phyloP scores from a whole-genome alignment of 64 coral and sea anemone genomes.

The Porites australiensis region DNA sequence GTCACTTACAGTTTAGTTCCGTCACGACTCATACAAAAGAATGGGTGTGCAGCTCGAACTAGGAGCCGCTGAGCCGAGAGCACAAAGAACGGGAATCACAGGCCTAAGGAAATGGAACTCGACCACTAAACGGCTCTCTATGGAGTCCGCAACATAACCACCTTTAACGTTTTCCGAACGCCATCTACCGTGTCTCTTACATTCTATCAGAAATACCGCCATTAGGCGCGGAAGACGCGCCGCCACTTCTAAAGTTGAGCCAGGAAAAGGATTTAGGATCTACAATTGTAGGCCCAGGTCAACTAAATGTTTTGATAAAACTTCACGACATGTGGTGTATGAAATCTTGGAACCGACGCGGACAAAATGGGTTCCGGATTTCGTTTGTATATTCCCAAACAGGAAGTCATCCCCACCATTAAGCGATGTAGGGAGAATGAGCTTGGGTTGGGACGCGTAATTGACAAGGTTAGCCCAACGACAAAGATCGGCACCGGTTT shows the following conservation, averaged over 20 bases:
- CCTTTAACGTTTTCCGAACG: conserved; percentile 24
- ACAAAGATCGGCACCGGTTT: conserved; percentile 39
- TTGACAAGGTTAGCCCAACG: conserved; percentile 19
- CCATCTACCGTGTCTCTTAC: conserved; percentile 34
- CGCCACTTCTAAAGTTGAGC: conserved; percentile 56
- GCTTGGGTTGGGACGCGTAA: conserved; percentile 27
- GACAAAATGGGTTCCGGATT: neutral
- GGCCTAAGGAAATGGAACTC: conserved; percentile 36
- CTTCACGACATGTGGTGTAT: neutral
- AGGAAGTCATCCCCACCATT: conserved; percentile 10
- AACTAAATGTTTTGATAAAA: neutral
- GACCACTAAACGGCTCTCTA: conserved; percentile 40
- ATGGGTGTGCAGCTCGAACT: conserved; percentile 6
- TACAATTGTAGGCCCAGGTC: neutral
- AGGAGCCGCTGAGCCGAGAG: conserved; percentile 10
- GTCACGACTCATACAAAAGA: neutral
- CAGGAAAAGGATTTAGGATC: conserved; percentile 18
- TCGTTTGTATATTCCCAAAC: neutral
- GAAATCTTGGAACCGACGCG: neutral
- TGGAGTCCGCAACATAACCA: conserved; percentile 41
- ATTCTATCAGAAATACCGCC: conserved; percentile 50
- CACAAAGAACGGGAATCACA: conserved; percentile 47
- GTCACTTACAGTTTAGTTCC: neutral
- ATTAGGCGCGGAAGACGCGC: conserved; percentile 60
- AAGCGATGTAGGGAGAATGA: neutral